Base-by-base conservation (phyloP, 30 jellyfish, hydroid and myxozoan genomes). In the Cassiopea andromeda region DNA sequence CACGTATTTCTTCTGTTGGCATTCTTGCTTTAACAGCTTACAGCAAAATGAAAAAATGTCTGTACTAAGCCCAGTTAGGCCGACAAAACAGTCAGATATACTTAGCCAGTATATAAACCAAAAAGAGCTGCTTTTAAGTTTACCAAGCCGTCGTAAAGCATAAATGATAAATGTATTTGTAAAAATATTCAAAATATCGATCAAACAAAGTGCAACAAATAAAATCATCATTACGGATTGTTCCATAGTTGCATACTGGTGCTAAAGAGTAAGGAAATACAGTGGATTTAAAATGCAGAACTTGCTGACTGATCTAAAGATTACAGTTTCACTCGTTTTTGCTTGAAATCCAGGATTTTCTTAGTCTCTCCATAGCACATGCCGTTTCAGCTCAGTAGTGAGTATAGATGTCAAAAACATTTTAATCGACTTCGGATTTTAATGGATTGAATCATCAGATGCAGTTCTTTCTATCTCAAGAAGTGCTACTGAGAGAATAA, bases 31-130 rank as follows among this genome's bases (percentile, higher is more conserved):
- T 50, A 8, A 27, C 38, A 27, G 58, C 5, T 3, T 7, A 72
- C 49, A 72, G 54, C 81, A 38, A 3, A 72, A 14, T 3, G 27
- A 54, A 76, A 0, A 54, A 76, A 45, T 14, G 15, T 64, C 43
- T 5, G 27, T 2, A 64, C 6, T 14, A 27, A 80, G 57, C 1
- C 78, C 78, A 7, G 45, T 47, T 9, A 70, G 13, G 13, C 92
- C 92, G 8, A 72, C 72, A 44, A 71, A 84, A 15, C 71, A 15
- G 46, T 84, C 92, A 8, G 85, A 70, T 14, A 73, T 48, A 68
- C 92, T 84, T 16, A 66, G 60, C 27, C 18, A 27, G 15, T 15
- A 17, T 43, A 84, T 48, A 16, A 84, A 71, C 64, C 85, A 73
- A 84, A 45, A 71, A 47, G 92, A 84, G 27, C 45, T 46, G 15